These are phyloP conservation scores for Ifrita kowaldi DNA, from an alignment of 2,113 vertebrate genomes.

Conservation along the genomic window DNA sequence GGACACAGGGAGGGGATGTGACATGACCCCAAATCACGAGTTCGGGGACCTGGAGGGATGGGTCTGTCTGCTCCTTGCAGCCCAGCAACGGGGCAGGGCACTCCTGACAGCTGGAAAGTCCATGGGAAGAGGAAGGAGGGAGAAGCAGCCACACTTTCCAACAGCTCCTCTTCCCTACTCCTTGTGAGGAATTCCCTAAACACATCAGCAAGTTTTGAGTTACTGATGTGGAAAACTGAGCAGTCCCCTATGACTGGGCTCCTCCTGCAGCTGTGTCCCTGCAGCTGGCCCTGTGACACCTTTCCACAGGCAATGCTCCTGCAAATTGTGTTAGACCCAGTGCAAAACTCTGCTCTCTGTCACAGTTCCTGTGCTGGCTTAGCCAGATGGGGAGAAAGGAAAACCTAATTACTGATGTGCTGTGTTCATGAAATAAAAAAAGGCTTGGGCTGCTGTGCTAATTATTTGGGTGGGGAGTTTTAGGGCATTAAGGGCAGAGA, in stretches of 20 bases:
- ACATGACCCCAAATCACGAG: not conserved
- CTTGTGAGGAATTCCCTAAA: not conserved
- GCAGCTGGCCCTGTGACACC: not conserved
- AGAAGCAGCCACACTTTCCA: fast-evolving
- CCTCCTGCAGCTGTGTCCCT: not conserved
- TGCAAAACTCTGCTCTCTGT: not conserved
- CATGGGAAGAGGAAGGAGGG: fast-evolving
- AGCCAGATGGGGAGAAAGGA: not conserved
- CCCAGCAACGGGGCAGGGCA: not conserved
- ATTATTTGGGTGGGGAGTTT: not conserved
- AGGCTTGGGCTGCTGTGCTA: not conserved
- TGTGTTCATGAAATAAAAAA: not conserved
- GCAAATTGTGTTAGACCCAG: not conserved
- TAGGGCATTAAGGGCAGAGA: not conserved
- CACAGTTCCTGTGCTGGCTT: not conserved
- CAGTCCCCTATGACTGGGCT: not conserved
- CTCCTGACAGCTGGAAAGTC: not conserved
- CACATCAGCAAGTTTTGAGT: fast-evolving
- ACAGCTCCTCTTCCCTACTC: not conserved
- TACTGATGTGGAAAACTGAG: not conserved
- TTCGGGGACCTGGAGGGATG: not conserved
- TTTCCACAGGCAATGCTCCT: fast-evolving
- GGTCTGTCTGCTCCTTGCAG: not conserved
- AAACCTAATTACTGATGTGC: not conserved
- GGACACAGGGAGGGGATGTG: not conserved